Evolutionary conservation across 2,888 invertebrate species (phyloP).

Genomic region (Liodrosophila aerea): DNA sequence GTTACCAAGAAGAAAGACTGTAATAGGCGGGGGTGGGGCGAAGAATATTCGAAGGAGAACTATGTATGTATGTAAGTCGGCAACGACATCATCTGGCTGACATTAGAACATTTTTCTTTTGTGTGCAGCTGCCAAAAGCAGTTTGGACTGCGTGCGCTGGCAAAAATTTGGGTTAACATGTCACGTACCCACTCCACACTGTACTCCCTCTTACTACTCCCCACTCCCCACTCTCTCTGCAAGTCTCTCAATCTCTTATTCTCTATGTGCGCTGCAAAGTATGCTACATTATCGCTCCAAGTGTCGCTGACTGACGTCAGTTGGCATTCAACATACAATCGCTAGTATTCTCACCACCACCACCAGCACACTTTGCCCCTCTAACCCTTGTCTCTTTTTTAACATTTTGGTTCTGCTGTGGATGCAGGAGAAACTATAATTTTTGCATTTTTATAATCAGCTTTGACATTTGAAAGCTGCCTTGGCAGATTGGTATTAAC

Average conservation of each 20-base stretch:
- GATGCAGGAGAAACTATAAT: not conserved
- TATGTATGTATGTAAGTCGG: conserved; percentile 13
- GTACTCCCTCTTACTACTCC: conserved; percentile 10
- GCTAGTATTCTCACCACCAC: conserved; percentile 3
- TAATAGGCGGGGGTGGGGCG: not conserved
- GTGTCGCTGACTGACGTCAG: conserved; percentile 57
- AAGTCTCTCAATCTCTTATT: not conserved
- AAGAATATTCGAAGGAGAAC: conserved; percentile 6
- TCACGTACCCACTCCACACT: conserved; percentile 59
- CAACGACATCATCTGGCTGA: conserved; percentile 64
- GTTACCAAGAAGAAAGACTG: conserved; percentile 2
- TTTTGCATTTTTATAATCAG: conserved; percentile 12
- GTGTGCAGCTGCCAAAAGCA: conserved; percentile 70
- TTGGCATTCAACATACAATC: conserved; percentile 44
- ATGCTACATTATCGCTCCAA: conserved; percentile 69
- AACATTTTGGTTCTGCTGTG: not conserved
- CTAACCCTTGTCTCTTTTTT: not conserved
- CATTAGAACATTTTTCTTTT: conserved; percentile 67
- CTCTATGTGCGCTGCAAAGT: conserved; percentile 37
- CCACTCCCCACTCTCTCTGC: not conserved
- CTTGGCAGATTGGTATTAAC: not conserved
- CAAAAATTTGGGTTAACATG: conserved; percentile 78
- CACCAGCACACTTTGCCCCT: not conserved
- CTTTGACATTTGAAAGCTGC: not conserved
- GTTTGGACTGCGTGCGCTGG: conserved; percentile 58